phyloP scores from a whole-genome alignment of 2,797 vertebrate species.

The Chiroxiphia lanceolata region DNA sequence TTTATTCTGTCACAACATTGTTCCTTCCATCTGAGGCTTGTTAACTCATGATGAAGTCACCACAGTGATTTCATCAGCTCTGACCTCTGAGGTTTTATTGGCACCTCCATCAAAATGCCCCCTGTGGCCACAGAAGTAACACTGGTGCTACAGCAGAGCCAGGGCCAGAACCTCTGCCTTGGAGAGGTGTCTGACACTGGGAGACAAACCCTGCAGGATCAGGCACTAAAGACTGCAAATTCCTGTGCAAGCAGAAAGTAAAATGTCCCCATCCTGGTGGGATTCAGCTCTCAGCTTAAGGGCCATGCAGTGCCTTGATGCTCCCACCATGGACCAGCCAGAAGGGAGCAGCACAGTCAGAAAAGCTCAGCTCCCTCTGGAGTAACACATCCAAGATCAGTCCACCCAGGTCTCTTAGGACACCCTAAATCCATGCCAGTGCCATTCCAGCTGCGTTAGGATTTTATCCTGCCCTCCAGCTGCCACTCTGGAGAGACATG shows the following conservation, averaged over 20 bases:
- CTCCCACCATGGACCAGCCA: accelerated
- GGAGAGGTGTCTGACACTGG: not conserved
- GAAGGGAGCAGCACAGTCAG: not conserved
- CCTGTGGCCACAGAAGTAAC: not conserved
- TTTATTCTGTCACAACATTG: not conserved
- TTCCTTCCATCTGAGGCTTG: not conserved
- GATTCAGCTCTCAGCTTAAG: not conserved
- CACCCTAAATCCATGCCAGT: not conserved
- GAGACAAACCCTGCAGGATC: not conserved
- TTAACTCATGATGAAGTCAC: not conserved
- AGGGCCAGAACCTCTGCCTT: not conserved
- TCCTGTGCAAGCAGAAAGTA: not conserved
- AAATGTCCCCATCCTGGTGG: accelerated
- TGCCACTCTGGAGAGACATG: not conserved
- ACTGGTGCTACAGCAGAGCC: accelerated
- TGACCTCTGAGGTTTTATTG: not conserved
- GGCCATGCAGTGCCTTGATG: not conserved
- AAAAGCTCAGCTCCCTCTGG: not conserved
- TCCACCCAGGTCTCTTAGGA: not conserved
- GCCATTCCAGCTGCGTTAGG: not conserved
- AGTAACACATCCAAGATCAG: accelerated
- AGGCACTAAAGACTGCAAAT: not conserved
- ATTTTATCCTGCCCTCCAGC: not conserved
- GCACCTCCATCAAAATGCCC: not conserved
- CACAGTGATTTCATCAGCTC: not conserved